Conservation (phyloP, 2,888 invertebrate genomes). For the Amphipyra tragopoginis region DNA sequence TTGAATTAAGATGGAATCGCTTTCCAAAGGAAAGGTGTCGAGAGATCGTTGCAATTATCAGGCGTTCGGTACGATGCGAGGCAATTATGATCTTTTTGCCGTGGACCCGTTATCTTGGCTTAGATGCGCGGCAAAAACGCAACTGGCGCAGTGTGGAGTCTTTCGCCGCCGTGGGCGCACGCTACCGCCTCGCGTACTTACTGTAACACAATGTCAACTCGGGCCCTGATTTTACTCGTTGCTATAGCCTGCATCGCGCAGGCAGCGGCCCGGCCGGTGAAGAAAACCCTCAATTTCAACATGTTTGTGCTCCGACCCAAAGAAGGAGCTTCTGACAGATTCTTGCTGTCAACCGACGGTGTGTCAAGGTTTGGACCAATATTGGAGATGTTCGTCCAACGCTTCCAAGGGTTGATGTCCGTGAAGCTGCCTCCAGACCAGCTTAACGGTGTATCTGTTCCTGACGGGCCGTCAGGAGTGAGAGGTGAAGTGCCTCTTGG, state of each 20-base stretch:
- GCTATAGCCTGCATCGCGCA: constrained; percentile 72
- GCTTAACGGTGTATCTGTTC: constrained; percentile 74
- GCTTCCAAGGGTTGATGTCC: constrained; percentile 92
- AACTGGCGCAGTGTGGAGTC: constrained; percentile 78
- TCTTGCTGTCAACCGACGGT: constrained; percentile 78
- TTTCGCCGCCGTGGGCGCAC: constrained; percentile 76
- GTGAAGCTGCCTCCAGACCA: constrained; percentile 91
- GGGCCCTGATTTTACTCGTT: constrained; percentile 68
- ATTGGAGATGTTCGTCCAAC: constrained; percentile 92
- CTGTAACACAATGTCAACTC: constrained; percentile 62
- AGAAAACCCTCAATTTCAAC: constrained; percentile 84
- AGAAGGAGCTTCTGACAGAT: constrained; percentile 75
- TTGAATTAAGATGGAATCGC: constrained; percentile 83
- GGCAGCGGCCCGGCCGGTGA: constrained; percentile 76
- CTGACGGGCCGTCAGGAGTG: constrained; percentile 45
- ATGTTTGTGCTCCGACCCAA: constrained; percentile 83
- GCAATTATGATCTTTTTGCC: constrained; percentile 88
- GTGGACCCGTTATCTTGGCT: constrained; percentile 85
- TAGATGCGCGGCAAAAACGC: constrained; percentile 83
- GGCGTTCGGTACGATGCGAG: constrained; percentile 74
- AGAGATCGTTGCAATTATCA: constrained; percentile 85
- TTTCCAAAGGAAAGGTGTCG: constrained; percentile 89
- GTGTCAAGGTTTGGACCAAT: constrained; percentile 91
- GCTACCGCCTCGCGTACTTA: constrained; percentile 60
- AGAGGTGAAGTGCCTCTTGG: constrained; percentile 62